Evolutionary conservation across 2,888 invertebrate species (phyloP).

Genomic region (Caenorhabditis angaria): DNA sequence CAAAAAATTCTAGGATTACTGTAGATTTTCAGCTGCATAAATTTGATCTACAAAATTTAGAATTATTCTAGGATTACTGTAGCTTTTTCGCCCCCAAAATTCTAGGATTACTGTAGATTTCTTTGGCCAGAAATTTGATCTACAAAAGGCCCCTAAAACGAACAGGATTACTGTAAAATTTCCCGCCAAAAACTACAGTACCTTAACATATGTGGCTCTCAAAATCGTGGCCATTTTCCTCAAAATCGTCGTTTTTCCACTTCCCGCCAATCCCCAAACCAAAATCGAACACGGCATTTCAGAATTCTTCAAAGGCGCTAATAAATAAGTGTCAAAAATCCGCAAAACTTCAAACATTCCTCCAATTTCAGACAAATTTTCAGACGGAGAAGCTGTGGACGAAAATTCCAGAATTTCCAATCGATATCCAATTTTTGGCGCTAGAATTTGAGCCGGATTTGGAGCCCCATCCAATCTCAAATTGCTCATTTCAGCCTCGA

Average conservation of each 20-base stretch:
- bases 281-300: slow-evolving; percentile 52
- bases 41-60: too few species aligned
- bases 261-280: slow-evolving; percentile 65
- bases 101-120: too few species aligned
- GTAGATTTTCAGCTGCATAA: too few species aligned
- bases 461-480: too few species aligned
- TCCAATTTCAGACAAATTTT: slow-evolving; percentile 9
- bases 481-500: too few species aligned
- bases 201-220: slow-evolving; percentile 7
- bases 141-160: too few species aligned
- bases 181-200: slow-evolving; percentile 16
- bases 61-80: too few species aligned
- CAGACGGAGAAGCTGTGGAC: too few species aligned
- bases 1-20: too few species aligned
- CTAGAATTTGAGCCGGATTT: background rate
- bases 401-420: slow-evolving; percentile 1
- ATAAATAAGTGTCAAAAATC: slow-evolving; percentile 23
- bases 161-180: too few species aligned
- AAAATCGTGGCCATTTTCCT: slow-evolving; percentile 39
- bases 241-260: slow-evolving; percentile 61
- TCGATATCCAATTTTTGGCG: slow-evolving; percentile 9
- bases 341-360: slow-evolving; percentile 29
- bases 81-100: too few species aligned
- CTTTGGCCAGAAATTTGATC: too few species aligned
- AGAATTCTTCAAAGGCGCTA: slow-evolving; percentile 19